Conservation (phyloP, 2,797 vertebrate species). For the Leuciscus waleckii region DNA sequence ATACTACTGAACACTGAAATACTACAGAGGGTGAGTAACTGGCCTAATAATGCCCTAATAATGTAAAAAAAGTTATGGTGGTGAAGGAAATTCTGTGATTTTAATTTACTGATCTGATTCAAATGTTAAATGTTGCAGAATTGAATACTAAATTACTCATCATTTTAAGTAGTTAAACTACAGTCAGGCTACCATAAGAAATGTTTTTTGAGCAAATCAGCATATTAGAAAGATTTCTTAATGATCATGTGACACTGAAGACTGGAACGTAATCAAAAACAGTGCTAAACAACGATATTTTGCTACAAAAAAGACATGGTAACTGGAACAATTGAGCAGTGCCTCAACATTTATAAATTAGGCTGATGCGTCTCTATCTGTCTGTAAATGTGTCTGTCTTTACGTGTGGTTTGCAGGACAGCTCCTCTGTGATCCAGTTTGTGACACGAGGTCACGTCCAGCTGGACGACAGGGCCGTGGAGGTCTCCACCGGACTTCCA, state of each 20-base stretch:
- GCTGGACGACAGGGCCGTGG: constrained; percentile 84
- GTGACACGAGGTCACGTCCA: constrained; percentile 86
- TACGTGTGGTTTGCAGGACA: constrained; percentile 81
- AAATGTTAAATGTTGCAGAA: neutral
- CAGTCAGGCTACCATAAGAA: neutral
- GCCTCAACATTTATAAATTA: neutral
- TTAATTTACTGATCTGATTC: too few relatives aligned
- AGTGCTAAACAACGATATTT: neutral
- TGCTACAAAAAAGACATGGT: neutral
- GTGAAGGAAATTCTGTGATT: neutral
- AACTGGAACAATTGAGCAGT: neutral
- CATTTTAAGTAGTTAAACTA: neutral
- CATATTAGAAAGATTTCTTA: neutral
- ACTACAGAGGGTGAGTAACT: constrained; percentile 86
- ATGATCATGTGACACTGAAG: neutral
- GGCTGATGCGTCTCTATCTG: neutral
- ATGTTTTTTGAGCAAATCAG: neutral
- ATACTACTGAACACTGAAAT: constrained; percentile 96
- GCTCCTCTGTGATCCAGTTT: constrained; percentile 95
- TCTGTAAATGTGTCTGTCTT: constrained; percentile 2
- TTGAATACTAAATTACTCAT: neutral
- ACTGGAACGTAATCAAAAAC: neutral
- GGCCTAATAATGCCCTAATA: neutral
- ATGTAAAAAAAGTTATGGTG: too few relatives aligned
- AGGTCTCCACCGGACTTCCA: constrained; percentile 84